Percentiles rank a stretch among this genome's conserved stretches.
Evolutionary conservation across 2,113 vertebrate species (phyloP).

Genomic region (Clarias macrocephalus): DNA sequence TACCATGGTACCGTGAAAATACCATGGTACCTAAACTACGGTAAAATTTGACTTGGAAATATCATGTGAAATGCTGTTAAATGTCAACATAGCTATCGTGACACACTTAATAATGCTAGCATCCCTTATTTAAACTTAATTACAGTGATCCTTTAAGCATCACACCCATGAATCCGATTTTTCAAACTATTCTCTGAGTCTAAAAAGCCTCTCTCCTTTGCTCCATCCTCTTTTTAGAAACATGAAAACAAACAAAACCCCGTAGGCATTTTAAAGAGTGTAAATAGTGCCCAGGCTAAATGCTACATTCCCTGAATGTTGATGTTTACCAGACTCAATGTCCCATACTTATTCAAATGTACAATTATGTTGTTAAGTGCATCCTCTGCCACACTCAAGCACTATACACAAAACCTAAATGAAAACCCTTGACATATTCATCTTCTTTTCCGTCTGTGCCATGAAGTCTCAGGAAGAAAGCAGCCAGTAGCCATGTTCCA

Average conservation of each 20-base stretch:
- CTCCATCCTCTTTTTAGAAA: neutral
- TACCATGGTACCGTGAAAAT: too few species aligned
- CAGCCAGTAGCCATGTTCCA: constrained; percentile 13
- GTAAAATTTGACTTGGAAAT: neutral
- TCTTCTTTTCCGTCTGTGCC: neutral
- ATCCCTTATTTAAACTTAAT: neutral
- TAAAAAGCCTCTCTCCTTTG: neutral
- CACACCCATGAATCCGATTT: neutral
- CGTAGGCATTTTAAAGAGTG: neutral
- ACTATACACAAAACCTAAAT: constrained; percentile 23
- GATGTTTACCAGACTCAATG: neutral
- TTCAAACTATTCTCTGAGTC: neutral
- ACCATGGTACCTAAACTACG: too few species aligned
- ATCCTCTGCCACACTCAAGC: constrained; percentile 4
- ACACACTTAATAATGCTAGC: neutral
- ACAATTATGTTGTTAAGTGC: constrained; percentile 33
- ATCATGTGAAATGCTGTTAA: neutral
- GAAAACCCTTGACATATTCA: constrained; percentile 25
- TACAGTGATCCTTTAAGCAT: neutral
- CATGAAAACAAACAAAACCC: neutral
- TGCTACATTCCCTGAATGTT: neutral
- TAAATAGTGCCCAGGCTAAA: neutral
- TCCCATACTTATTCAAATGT: constrained; percentile 27
- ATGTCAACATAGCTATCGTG: neutral
- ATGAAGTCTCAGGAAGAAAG: constrained; percentile 30